These are phyloP conservation scores for Cephus rjabovi DNA, from an alignment of 2,888 invertebrate genomes.

Conservation along the genomic window DNA sequence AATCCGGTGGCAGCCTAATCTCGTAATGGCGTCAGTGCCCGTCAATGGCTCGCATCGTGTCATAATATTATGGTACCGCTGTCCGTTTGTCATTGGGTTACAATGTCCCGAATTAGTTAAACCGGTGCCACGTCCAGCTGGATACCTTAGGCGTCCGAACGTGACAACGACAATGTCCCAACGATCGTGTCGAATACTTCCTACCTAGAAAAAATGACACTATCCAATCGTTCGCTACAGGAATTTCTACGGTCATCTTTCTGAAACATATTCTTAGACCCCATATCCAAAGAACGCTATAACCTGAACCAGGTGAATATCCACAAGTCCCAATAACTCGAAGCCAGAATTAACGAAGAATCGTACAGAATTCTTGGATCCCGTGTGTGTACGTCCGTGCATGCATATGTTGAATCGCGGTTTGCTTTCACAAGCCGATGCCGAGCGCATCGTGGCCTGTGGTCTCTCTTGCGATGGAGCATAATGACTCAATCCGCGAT, in stretches of 20 bases:
- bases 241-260: neutral
- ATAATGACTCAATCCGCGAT: constrained; percentile 67
- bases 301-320: neutral
- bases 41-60: constrained; percentile 20
- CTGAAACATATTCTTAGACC: neutral
- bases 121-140: constrained; percentile 11
- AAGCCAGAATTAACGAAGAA: neutral
- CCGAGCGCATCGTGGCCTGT: constrained; percentile 61
- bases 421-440: constrained; percentile 62
- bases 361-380: neutral
- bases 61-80: constrained; percentile 23
- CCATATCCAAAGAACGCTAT: neutral
- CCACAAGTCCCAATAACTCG: neutral
- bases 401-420: neutral
- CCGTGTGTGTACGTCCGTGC: neutral
- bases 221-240: neutral
- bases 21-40: constrained; percentile 23
- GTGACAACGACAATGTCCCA: constrained; percentile 16
- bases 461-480: constrained; percentile 61
- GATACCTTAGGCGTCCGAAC: constrained; percentile 7
- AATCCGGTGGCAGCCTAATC: constrained; percentile 23
- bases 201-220: neutral
- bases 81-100: constrained; percentile 19
- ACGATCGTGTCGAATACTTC: neutral
- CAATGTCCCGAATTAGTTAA: constrained; percentile 23